Base-by-base conservation (phyloP, 1,140 invertebrate genomes). In the Lutraria rhynchaena region DNA sequence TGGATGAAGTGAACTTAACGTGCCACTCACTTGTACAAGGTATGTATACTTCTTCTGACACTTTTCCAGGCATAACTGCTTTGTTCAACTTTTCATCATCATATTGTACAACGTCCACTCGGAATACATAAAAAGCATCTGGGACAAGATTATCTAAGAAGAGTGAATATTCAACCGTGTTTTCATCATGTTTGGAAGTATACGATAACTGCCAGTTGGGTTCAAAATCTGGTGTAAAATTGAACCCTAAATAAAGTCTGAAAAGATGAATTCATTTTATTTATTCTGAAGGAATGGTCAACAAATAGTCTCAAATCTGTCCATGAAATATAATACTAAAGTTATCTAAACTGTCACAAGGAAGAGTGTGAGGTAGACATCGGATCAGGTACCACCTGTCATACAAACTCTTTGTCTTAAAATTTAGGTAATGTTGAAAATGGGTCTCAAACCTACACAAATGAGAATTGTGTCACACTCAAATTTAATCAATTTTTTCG, bases 1-100 rank as follows among this genome's bases (percentile, higher is more conserved):
- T n/a, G n/a, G n/a, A n/a, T n/a, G n/a, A n/a, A n/a, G n/a, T n/a
- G n/a, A n/a, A n/a, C n/a, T n/a, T n/a, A n/a, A n/a, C n/a, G n/a
- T n/a, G n/a, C n/a, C n/a, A 46, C 53, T 44, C 65, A 81, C 78
- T 31, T 65, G 78, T 81, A 31, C 78, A 81, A 19, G 69, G 78
- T 29, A 74, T 81, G n/a, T 33, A 65, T 13, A 63, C 27, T 27
- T 46, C 49, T 7, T 49, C 31, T 0, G 58, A 63, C 17, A 49
- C 15, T 37, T 65, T 61, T 35, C 78, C 78, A 13, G 22, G 24
- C 29, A 74, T 49, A 19, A 70, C 46, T 9, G 33, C 19, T 41
- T 22, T 63, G 55, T 63, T 55, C 4, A 37, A 17, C 65, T 74
- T 74, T 11, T 60, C 58, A 19, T 33, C 78, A 41, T 46, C 55